Evolutionary conservation across 92 coral and sea anemone species (phyloP).

Genomic region (Parazoanthus darwini): DNA sequence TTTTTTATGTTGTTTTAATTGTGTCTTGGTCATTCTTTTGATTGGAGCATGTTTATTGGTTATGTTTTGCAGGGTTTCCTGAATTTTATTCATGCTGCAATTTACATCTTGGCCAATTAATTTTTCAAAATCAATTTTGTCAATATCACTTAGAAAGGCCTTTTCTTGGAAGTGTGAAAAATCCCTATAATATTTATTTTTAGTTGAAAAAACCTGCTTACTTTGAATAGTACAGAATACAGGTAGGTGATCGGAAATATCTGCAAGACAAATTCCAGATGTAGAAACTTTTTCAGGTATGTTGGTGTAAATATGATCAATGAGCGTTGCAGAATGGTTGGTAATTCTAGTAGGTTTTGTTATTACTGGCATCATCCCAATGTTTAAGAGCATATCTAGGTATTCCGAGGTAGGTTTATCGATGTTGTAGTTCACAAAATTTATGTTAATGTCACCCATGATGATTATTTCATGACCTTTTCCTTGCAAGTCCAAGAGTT

Average conservation of each 20-base stretch:
- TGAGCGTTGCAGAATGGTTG: background rate
- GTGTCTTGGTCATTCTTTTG: conserved; percentile 21
- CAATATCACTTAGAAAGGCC: conserved; percentile 20
- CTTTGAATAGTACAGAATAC: conserved; percentile 29
- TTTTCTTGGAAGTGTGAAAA: conserved; percentile 30
- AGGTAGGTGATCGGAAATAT: conserved; percentile 40
- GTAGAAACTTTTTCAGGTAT: conserved; percentile 38
- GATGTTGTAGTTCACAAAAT: conserved; percentile 38
- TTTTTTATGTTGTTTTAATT: conserved; percentile 16
- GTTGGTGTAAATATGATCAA: conserved; percentile 28
- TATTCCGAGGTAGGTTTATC: conserved; percentile 46
- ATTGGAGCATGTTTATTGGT: conserved; percentile 42
- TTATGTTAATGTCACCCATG: conserved; percentile 46
- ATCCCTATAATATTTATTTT: conserved; percentile 24
- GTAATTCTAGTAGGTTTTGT: conserved; percentile 47
- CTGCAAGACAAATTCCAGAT: conserved; percentile 33
- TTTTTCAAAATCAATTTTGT: conserved; percentile 20
- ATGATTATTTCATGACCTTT: conserved; percentile 43
- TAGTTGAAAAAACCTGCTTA: conserved; percentile 4
- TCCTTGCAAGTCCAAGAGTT: conserved; percentile 12
- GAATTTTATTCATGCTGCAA: conserved; percentile 40
- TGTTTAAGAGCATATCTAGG: conserved; percentile 44
- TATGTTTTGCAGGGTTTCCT: conserved; percentile 21
- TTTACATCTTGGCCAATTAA: conserved; percentile 26
- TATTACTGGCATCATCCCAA: conserved; percentile 43